Evolutionary conservation across 2,888 invertebrate genomes (phyloP).

Genomic region (Andrena camellia): DNA sequence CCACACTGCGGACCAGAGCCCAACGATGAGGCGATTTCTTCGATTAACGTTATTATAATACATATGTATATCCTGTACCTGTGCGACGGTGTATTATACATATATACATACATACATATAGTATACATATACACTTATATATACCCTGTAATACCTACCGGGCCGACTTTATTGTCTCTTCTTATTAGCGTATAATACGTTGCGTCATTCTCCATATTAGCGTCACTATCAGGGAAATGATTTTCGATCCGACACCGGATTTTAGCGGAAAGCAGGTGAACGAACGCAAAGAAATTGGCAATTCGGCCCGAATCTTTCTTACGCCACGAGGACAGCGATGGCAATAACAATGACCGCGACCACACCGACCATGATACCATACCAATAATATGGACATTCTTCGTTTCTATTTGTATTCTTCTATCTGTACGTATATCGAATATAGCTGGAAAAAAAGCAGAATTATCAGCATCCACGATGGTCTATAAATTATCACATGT

Average conservation of each 20-base stretch:
- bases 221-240: slow-evolving; percentile 22
- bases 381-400: slow-evolving; percentile 16
- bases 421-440: slow-evolving; percentile 43
- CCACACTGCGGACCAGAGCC: slow-evolving; percentile 76
- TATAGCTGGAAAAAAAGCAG: slow-evolving; percentile 21
- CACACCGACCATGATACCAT: slow-evolving; percentile 1
- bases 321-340: neutral
- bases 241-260: slow-evolving; percentile 22
- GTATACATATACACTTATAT: neutral
- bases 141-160: slow-evolving; percentile 30
- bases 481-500: too few species aligned
- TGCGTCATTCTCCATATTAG: slow-evolving; percentile 48
- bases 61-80: slow-evolving; percentile 44
- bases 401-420: slow-evolving; percentile 51
- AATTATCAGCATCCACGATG: neutral
- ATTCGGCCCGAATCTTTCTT: neutral
- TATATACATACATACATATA: neutral
- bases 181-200: slow-evolving; percentile 53
- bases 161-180: slow-evolving; percentile 67
- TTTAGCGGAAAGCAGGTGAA: neutral
- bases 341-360: slow-evolving; percentile 23
- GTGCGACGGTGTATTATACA: slow-evolving; percentile 1
- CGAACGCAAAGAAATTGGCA: neutral
- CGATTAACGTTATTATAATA: slow-evolving; percentile 71
- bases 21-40: slow-evolving; percentile 75